These are phyloP conservation scores for Diorhabda elongata DNA, from an alignment of 1,140 invertebrate genomes.

Conservation along the genomic window DNA sequence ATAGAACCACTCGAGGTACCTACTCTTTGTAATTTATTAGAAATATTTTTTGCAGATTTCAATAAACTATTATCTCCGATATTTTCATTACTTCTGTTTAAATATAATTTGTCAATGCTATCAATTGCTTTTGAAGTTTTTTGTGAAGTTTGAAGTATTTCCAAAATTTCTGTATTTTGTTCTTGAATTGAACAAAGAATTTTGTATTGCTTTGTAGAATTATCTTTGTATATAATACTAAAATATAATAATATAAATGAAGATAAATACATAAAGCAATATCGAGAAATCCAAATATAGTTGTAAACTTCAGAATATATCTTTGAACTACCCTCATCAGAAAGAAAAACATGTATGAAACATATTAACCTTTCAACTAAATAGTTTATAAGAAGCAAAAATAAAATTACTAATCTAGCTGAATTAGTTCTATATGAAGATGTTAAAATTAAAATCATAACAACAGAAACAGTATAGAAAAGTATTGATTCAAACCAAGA, in stretches of 20 bases:
- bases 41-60: not conserved
- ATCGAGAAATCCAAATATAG: constrained; percentile 37
- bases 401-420: constrained; percentile 37
- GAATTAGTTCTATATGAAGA: constrained; percentile 31
- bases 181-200: constrained; percentile 29
- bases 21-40: not conserved
- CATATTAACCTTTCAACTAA: constrained; percentile 40
- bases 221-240: constrained; percentile 28
- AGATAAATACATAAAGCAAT: constrained; percentile 32
- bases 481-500: constrained; percentile 44
- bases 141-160: not conserved
- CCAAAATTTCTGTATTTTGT: constrained; percentile 33
- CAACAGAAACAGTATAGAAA: constrained; percentile 37
- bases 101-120: not conserved
- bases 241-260: constrained; percentile 29
- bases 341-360: constrained; percentile 19
- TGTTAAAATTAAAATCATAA: constrained; percentile 39
- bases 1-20: too few species aligned
- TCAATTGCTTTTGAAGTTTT: not conserved
- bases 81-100: not conserved
- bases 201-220: constrained; percentile 25
- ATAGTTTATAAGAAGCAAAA: constrained; percentile 34
- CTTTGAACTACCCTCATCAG: constrained; percentile 16
- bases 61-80: not conserved
- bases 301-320: constrained; percentile 31